Conservation (phyloP, 1,140 invertebrate species). For the Drosophila virilis region DNA sequence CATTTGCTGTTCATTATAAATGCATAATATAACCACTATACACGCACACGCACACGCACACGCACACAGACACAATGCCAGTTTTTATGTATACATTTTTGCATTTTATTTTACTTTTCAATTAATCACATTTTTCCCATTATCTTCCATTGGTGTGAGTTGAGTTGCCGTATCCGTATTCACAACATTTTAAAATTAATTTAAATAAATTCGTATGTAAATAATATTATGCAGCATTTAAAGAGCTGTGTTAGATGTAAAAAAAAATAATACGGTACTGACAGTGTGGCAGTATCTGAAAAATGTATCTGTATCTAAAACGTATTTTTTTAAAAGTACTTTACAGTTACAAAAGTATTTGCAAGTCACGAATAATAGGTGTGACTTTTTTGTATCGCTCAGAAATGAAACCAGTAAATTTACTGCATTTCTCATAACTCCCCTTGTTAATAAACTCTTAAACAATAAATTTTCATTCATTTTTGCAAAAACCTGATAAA, state of each 20-base stretch:
- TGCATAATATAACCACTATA: constrained; percentile 17
- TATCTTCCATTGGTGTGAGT: not conserved
- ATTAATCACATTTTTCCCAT: constrained; percentile 14
- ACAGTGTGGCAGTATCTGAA: constrained; percentile 30
- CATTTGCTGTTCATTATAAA: not conserved
- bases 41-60: not conserved
- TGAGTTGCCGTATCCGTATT: not conserved
- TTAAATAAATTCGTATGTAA: constrained; percentile 5
- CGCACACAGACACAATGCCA: constrained; percentile 21
- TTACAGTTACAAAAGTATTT: constrained; percentile 17
- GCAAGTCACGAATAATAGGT: not conserved
- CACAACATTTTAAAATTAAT: constrained; percentile 3
- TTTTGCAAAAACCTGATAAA: too few species aligned
- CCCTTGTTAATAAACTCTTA: too few species aligned
- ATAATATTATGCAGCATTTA: constrained; percentile 25
- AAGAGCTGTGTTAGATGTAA: constrained; percentile 36
- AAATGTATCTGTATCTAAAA: constrained; percentile 33
- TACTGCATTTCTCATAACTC: too few species aligned
- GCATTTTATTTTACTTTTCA: constrained; percentile 8
- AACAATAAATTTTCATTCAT: too few species aligned
- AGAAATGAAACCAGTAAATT: too few species aligned
- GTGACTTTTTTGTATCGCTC: too few species aligned
- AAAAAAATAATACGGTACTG: constrained; percentile 44
- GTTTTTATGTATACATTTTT: constrained; percentile 25
- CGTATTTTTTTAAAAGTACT: constrained; percentile 5